Conservation (phyloP, 2,888 invertebrate genomes). For the Drosophila austrosaltans region DNA sequence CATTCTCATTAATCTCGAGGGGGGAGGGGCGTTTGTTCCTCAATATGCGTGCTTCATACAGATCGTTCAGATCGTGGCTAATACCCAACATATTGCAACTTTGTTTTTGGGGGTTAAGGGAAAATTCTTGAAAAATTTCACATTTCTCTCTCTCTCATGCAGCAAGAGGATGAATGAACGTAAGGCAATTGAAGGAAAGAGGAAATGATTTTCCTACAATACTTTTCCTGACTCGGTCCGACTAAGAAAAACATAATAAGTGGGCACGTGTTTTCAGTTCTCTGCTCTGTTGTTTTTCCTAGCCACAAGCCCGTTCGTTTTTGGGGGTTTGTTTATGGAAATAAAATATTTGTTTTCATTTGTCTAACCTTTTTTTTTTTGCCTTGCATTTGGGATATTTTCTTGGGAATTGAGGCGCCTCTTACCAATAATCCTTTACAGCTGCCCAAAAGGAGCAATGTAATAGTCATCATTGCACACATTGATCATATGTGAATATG, state of each 20-base stretch:
- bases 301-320: constrained; percentile 58
- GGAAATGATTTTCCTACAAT: constrained; percentile 4
- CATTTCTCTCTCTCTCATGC: constrained; percentile 37
- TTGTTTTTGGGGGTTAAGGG: constrained; percentile 52
- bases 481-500: too few species aligned
- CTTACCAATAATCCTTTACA: constrained; percentile 61
- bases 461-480: background rate
- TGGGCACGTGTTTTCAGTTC: constrained; percentile 68
- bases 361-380: constrained; percentile 52
- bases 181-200: background rate
- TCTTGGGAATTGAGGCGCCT: constrained; percentile 44
- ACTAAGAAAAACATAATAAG: constrained; percentile 61
- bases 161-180: constrained; percentile 42
- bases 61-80: constrained; percentile 48
- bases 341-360: constrained; percentile 68
- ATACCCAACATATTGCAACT: constrained; percentile 79
- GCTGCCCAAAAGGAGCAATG: constrained; percentile 47
- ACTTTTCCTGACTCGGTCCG: constrained; percentile 15
- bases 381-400: constrained; percentile 30
- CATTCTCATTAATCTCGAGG: constrained; percentile 78
- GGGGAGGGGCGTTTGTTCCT: constrained; percentile 72
- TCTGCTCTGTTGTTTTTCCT: constrained; percentile 66
- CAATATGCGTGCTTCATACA: constrained; percentile 49
- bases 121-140: constrained; percentile 33
- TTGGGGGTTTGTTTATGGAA: constrained; percentile 60